Evolutionary conservation across 2,888 invertebrate species (phyloP).

Genomic region (Oxytorus armatus): DNA sequence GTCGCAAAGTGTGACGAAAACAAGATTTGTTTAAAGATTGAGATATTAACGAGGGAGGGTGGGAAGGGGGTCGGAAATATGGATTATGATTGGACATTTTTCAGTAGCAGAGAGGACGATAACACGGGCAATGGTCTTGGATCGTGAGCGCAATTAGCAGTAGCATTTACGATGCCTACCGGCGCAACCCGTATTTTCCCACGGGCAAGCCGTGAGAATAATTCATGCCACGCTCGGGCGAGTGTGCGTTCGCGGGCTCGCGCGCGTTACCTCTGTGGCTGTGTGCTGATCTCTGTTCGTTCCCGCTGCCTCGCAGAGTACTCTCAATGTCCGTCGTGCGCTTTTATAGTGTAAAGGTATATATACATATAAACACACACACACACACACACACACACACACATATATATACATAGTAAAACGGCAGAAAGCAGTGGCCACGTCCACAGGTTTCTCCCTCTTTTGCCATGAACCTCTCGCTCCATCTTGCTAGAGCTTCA

Average conservation of each 20-base stretch:
- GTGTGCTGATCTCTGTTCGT: slow-evolving; percentile 44
- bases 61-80: not conserved
- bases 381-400: not conserved
- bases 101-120: slow-evolving; percentile 66
- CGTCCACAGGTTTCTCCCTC: slow-evolving; percentile 50
- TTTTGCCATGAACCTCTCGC: slow-evolving; percentile 35
- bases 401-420: slow-evolving; percentile 5
- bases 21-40: too few species aligned
- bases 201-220: slow-evolving; percentile 84
- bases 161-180: slow-evolving; percentile 81
- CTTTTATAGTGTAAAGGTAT: slow-evolving; percentile 50
- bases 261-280: slow-evolving; percentile 30
- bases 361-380: not conserved
- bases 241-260: slow-evolving; percentile 69
- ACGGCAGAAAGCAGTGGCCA: slow-evolving; percentile 42
- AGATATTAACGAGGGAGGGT: too few species aligned
- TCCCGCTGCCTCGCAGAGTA: slow-evolving; percentile 46
- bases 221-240: slow-evolving; percentile 80
- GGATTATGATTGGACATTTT: slow-evolving; percentile 61
- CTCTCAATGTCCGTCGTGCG: slow-evolving; percentile 58
- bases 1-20: too few species aligned
- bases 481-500: slow-evolving; percentile 16
- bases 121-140: slow-evolving; percentile 69
- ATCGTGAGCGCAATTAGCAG: slow-evolving; percentile 81
- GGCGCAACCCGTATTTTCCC: slow-evolving; percentile 83